Evolutionary conservation across 2,113 vertebrate genomes (phyloP).

Genomic region (Bettongia penicillata): DNA sequence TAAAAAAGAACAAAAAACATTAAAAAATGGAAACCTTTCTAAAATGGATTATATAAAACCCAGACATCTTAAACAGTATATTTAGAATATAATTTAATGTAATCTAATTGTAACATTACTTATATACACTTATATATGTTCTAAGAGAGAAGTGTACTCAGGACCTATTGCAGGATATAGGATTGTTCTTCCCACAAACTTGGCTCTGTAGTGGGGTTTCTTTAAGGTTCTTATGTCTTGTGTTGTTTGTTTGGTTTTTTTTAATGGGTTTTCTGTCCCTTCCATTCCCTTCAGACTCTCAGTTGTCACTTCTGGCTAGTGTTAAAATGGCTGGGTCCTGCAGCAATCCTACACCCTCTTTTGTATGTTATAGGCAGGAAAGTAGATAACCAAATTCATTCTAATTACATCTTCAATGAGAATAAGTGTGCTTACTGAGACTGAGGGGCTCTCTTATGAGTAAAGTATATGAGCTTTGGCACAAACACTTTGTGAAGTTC

Average conservation of each 20-base stretch:
- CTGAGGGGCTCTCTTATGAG: not conserved
- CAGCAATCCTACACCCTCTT: conserved; percentile 55
- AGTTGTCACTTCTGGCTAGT: conserved; percentile 72
- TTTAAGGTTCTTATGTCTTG: conserved; percentile 63
- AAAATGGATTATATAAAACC: conserved; percentile 22
- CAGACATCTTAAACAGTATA: conserved; percentile 30
- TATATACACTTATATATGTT: conserved; percentile 49
- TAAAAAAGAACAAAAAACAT: not conserved
- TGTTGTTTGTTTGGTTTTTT: conserved; percentile 9
- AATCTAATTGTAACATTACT: conserved; percentile 38
- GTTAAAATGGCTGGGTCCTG: conserved; percentile 65
- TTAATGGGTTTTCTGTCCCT: conserved; percentile 59
- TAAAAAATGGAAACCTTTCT: not conserved
- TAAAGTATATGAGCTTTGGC: not conserved
- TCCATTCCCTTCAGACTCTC: conserved; percentile 72
- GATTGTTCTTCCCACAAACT: conserved; percentile 37
- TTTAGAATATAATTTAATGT: conserved; percentile 15
- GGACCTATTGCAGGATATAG: conserved; percentile 17
- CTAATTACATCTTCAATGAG: conserved; percentile 55
- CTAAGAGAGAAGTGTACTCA: conserved; percentile 36
- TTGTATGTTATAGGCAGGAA: conserved; percentile 70
- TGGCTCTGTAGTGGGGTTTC: conserved; percentile 55
- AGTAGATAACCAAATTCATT: conserved; percentile 64
- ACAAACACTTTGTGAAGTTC: not conserved
- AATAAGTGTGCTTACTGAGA: not conserved